phyloP scores from a whole-genome alignment of 1,140 invertebrate species.

The Drosophila murphyi region DNA sequence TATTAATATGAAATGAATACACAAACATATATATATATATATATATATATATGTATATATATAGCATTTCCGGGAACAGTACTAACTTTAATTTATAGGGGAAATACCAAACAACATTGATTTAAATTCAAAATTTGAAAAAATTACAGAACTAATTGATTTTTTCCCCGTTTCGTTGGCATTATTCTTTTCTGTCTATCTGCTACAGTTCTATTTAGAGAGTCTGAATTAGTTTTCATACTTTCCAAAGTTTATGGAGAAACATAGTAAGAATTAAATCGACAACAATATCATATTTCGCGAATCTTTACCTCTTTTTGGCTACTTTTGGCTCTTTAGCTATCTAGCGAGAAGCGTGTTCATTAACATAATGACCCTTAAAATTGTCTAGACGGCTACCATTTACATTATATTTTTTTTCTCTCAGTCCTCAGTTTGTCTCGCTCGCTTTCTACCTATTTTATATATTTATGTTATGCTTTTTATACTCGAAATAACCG shows the following conservation, averaged over 20 bases:
- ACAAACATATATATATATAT: too few relatives aligned
- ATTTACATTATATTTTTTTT: conserved; percentile 27
- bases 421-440: background rate
- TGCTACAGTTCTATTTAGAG: too few relatives aligned
- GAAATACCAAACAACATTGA: too few relatives aligned
- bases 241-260: background rate
- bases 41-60: too few relatives aligned
- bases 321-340: conserved; percentile 2
- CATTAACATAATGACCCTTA: conserved; percentile 74
- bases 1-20: too few relatives aligned
- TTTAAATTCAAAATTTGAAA: too few relatives aligned
- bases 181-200: too few relatives aligned
- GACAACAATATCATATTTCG: conserved; percentile 18
- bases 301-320: too few relatives aligned
- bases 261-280: background rate
- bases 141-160: too few relatives aligned
- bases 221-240: conserved; percentile 5
- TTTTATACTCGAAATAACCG: background rate
- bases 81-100: too few relatives aligned
- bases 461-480: background rate
- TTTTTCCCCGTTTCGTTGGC: too few relatives aligned
- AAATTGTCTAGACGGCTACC: conserved; percentile 64
- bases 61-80: too few relatives aligned
- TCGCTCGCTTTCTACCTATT: background rate
- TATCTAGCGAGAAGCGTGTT: conserved; percentile 35